Evolutionary conservation across 2,113 vertebrate species (phyloP), one percentile per base, ranked within the genome.

Genomic region (Xiphorhynchus elegans): DNA sequence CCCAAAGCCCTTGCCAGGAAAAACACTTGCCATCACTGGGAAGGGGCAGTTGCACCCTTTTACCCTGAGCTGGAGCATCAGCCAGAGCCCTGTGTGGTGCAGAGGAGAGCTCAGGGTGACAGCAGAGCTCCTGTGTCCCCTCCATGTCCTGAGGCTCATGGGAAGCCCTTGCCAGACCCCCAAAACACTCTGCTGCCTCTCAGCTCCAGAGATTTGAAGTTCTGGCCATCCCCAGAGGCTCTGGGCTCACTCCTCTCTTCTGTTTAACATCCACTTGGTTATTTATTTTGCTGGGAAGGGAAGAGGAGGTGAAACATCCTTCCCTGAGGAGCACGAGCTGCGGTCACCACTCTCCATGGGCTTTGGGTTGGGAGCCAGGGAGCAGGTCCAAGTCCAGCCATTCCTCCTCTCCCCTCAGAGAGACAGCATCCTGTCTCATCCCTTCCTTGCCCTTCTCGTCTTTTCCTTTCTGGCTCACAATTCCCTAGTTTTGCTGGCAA

Each of bases 201-300:
- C 14, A 0, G 39, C 86, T 74, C 49, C 7, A 14, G 37, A 31
- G 55, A 29, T 62, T 26, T 23, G 14, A 19, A 46, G 49, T 29
- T 26, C 79, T 2, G 42, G 8, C n/a, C 10, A 0, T 24, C 74
- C 31, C 81, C 73, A 8, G 31, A 23, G 59, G 40, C 60, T 69
- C 28, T 2, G 26, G n/a, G 26, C 46, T 85, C 4, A 0, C 50
- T 94, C 59, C 39, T 3, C 63, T 82, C 40, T 69, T 50, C 55
- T 80, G 58, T 95, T 95, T 91, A 70, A 73, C 50, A 53, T 73
- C 75, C 69, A 92, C 66, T 76, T 47, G 1, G 8, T 29, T 64
- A 78, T 93, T 93, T 93, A 24, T 91, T 96, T 84, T 77, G 39
- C 68, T 84, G 25, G 84, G 84, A 77, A 85, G 84, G 70, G 77